Base-by-base conservation (phyloP, 2,113 vertebrate species). In the Trachemys scripta region DNA sequence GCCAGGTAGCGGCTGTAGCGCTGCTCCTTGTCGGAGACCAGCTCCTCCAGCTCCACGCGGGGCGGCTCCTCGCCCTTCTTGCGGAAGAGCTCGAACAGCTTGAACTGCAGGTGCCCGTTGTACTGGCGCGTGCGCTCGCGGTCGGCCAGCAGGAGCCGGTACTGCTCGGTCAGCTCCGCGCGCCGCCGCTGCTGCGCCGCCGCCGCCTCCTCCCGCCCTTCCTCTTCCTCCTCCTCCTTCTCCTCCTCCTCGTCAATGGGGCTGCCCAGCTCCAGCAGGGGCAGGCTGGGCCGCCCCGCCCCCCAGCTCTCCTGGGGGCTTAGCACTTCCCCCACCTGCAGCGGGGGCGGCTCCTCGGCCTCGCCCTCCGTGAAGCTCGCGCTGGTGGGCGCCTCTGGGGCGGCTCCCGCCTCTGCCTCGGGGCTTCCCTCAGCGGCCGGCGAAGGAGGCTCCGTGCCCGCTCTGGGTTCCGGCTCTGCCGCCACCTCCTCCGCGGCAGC, bases 81-180 rank as follows among this genome's bases (percentile, higher is more conserved):
- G 22, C 90, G 90, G 84, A 99, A 94, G 54, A 98, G 92, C 47
- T 98, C 97, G 0, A 51, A 95, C 86, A 99, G 97, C 96, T 94
- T 97, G 81, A 92, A 69, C 95, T 99, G 99, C 87, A 99, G 96
- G 92, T 96, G 97, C 7, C 31, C 0, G 85, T 95, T 98, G 51
- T 80, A 93, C 47, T 96, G 97, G n/a, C 49, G 97, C 88, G 97
- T 97, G 27, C 80, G 92, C 20, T 96, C 84, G 4, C 95, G 96
- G 92, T 99, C 98, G 25, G 20, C 54, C 80, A 92, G 8, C 88
- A 99, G 98, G 35, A 96, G 13, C 51, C 84, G 89, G 25, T 98
- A 96, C 81, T 98, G 51, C 6, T 92, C 91, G 54, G 95, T 45
- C 14, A 97, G 93, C 25, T 98, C 98, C 6, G 90, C 69, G 35